Conservation (phyloP, 1,140 invertebrate species). For the Drosophila seguyi region DNA sequence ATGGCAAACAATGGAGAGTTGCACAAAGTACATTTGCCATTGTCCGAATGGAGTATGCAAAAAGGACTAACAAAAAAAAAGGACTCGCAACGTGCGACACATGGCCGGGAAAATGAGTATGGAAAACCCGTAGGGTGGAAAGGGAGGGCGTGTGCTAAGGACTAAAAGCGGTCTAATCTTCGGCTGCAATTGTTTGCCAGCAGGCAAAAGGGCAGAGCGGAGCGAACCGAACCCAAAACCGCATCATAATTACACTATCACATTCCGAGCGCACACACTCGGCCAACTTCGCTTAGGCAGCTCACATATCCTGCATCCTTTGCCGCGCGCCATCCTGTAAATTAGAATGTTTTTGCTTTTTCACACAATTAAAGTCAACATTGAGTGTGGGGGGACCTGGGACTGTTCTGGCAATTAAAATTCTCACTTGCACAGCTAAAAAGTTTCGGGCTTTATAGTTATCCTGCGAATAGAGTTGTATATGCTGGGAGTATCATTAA, state of each 20-base stretch:
- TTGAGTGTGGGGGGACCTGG: neutral
- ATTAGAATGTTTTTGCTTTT: conserved; percentile 84
- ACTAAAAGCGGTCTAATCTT: conserved; percentile 74
- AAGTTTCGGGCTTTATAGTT: conserved; percentile 44
- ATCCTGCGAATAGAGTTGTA: conserved; percentile 38
- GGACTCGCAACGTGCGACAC: conserved; percentile 60
- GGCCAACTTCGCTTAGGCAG: conserved; percentile 27
- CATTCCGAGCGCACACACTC: conserved; percentile 61
- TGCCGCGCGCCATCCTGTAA: conserved; percentile 58
- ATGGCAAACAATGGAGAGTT: conserved; percentile 75
- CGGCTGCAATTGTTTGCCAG: conserved; percentile 65
- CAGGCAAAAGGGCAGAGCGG: conserved; percentile 11
- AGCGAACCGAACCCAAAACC: conserved; percentile 60
- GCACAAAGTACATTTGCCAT: conserved; percentile 66
- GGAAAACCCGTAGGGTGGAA: neutral
- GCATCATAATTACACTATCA: conserved; percentile 82
- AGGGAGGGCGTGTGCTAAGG: conserved; percentile 31
- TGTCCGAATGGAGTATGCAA: conserved; percentile 68
- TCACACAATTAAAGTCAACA: conserved; percentile 84
- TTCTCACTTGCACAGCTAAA: conserved; percentile 41
- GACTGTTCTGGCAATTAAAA: conserved; percentile 60
- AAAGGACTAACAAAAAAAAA: conserved; percentile 40
- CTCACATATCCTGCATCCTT: conserved; percentile 69
- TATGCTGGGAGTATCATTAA: conserved; percentile 49
- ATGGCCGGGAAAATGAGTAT: conserved; percentile 32